Base-by-base conservation (phyloP, 2,888 invertebrate genomes). In the Sinhomidia bicolor region DNA sequence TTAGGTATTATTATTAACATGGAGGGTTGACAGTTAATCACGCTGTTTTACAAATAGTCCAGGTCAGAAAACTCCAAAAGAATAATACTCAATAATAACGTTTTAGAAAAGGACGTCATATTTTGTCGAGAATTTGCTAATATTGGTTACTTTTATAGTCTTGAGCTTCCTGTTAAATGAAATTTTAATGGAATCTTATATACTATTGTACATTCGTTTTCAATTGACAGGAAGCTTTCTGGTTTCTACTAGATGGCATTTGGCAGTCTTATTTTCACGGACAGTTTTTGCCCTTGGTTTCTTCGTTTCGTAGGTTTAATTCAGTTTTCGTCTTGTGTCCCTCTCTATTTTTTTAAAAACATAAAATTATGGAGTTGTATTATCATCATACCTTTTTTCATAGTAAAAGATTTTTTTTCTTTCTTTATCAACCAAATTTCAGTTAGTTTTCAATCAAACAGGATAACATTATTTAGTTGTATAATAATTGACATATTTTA, bases 191-290 rank as follows among this genome's bases (percentile, higher is more conserved):
- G 23, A 74, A 74, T 23, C 68, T 44, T 47, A 74, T 47, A 7
- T 65, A n/a, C 7, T 65, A 74, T 51, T 74, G 29, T 10, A 65
- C 36, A 65, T 65, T 36, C 17, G 17, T n/a, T 65, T 36, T 74
- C 74, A 74, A 74, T 26, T 47, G 23, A 47, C 74, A 26, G 23
- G 47, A 74, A 44, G n/a, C 6, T 74, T 44, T 74, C 74, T 74
- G 74, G 44, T 78, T 54, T 78, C 57, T 78, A 78, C 62, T 74
- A 85, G 79, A 79, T 85, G 85, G 85, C 85, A 85, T 60, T 44
- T 79, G 65, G 65, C 85, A 85, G 85, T 85, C 85, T 85, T 85
- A 79, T 85, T 79, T 79, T 85, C 85, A n/a, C 57, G 54, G 54
- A 78, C 20, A 74, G 26, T n/a, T 26, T 76, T 14, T 12, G 62